These are phyloP conservation scores for Hormaphis cornu DNA, from an alignment of 1,140 invertebrate species.

Conservation along the genomic window DNA sequence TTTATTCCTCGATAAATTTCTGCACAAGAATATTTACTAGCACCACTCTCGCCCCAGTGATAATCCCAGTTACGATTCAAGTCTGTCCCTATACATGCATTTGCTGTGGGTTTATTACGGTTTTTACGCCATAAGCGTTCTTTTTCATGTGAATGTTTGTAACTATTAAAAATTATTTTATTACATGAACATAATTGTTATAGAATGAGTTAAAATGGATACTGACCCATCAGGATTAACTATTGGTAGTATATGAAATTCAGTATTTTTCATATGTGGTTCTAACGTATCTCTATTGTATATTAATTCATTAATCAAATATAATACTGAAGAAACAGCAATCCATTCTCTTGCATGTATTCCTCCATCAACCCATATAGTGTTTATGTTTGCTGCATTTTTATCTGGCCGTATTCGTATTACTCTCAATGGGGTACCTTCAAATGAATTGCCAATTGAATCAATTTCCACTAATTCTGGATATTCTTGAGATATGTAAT, in stretches of 20 bases:
- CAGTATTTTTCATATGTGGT: conserved; percentile 55
- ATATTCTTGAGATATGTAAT: conserved; percentile 60
- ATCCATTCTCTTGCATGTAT: conserved; percentile 73
- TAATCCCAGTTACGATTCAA: conserved; percentile 62
- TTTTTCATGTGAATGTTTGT: conserved; percentile 53
- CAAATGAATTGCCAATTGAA: conserved; percentile 64
- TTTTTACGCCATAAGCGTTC: conserved; percentile 80
- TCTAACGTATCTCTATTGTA: conserved; percentile 61
- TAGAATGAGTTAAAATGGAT: not conserved
- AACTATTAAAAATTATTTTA: conserved; percentile 37
- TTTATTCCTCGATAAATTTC: conserved; percentile 67
- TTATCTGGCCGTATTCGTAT: conserved; percentile 50
- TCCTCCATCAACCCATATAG: conserved; percentile 54
- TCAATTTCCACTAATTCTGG: conserved; percentile 56
- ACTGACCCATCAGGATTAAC: conserved; percentile 52
- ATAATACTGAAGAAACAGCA: conserved; percentile 57
- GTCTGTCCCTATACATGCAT: conserved; percentile 49
- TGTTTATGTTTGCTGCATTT: conserved; percentile 35
- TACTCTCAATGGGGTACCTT: conserved; percentile 63
- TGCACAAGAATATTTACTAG: conserved; percentile 63
- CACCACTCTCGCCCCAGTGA: conserved; percentile 59
- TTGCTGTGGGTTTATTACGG: conserved; percentile 40
- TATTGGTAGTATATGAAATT: conserved; percentile 51
- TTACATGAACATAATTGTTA: not conserved
- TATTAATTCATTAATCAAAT: conserved; percentile 61